Evolutionary conservation across 53 echinoderm and acorn worm species (phyloP).

Genomic region (Patiria pectinifera): DNA sequence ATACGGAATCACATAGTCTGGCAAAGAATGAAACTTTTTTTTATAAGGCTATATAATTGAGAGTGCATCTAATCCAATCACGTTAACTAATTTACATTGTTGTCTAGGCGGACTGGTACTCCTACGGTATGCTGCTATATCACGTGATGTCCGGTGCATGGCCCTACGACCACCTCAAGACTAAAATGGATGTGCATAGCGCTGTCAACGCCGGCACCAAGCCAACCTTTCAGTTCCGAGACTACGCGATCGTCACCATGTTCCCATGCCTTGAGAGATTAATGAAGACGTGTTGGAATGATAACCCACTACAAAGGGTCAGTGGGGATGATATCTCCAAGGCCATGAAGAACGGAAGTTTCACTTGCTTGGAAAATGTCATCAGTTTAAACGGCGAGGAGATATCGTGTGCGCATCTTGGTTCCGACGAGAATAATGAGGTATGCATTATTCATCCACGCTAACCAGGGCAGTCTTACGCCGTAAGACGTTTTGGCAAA

Average conservation of each 20-base stretch:
- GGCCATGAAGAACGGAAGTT: conserved; percentile 57
- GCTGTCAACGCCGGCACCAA: conserved; percentile 71
- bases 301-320: conserved; percentile 69
- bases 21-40: no score
- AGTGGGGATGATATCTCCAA: conserved; percentile 46
- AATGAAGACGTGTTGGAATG: conserved; percentile 78
- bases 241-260: conserved; percentile 60
- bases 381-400: conserved; percentile 34
- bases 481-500: no score
- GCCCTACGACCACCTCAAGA: conserved; percentile 74
- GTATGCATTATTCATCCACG: neutral
- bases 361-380: conserved; percentile 66
- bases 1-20: no score
- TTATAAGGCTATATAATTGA: no score
- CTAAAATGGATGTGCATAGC: conserved; percentile 61
- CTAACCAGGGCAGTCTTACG: no score
- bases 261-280: conserved; percentile 72
- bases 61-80: no score
- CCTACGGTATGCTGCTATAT: conserved; percentile 82
- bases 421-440: neutral
- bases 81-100: no score
- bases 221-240: conserved; percentile 77
- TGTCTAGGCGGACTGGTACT: conserved; percentile 79
- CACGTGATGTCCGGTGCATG: conserved; percentile 73
- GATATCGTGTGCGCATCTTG: conserved; percentile 13